Percentiles rank a stretch among this genome's conserved stretches.
Conservation (phyloP, 1,140 invertebrate species). For the Drosophila lacteicornis region DNA sequence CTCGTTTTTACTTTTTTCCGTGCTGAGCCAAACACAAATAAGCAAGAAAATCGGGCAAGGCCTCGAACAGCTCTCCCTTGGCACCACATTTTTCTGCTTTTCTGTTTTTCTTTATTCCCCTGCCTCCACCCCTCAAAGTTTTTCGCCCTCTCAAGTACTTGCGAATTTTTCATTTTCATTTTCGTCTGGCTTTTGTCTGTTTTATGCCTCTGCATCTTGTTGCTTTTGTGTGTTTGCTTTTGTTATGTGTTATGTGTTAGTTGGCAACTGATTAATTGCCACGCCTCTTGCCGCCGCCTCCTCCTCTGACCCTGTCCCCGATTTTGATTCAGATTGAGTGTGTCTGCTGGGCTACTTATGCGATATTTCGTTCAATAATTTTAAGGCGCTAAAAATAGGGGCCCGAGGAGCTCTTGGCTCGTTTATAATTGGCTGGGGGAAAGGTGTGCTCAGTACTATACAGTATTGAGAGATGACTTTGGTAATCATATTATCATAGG, state of each 20-base stretch:
- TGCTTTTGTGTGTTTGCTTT: conserved; percentile 13
- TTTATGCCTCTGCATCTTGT: conserved; percentile 22
- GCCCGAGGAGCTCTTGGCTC: background rate
- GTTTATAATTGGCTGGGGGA: conserved; percentile 8
- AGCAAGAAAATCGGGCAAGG: conserved; percentile 41
- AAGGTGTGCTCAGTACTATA: background rate
- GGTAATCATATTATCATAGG: background rate
- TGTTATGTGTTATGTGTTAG: conserved; percentile 38
- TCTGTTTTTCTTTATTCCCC: no score
- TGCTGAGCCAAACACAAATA: conserved; percentile 4
- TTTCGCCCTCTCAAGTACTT: background rate
- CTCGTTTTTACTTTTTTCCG: background rate
- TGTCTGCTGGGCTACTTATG: conserved; percentile 5
- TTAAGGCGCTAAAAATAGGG: conserved; percentile 26
- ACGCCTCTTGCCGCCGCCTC: conserved; percentile 1
- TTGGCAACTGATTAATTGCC: conserved; percentile 52
- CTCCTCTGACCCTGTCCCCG: conserved; percentile 22
- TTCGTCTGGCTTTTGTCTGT: conserved; percentile 40
- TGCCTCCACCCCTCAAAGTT: background rate
- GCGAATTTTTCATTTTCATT: conserved; percentile 37
- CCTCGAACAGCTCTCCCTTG: conserved; percentile 29
- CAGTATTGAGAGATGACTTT: no score
- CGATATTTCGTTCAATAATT: conserved; percentile 18
- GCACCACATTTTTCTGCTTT: conserved; percentile 9
- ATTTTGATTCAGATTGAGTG: conserved; percentile 23